Conservation (phyloP, 2,888 invertebrate genomes). For the Epirrhoe alternata region DNA sequence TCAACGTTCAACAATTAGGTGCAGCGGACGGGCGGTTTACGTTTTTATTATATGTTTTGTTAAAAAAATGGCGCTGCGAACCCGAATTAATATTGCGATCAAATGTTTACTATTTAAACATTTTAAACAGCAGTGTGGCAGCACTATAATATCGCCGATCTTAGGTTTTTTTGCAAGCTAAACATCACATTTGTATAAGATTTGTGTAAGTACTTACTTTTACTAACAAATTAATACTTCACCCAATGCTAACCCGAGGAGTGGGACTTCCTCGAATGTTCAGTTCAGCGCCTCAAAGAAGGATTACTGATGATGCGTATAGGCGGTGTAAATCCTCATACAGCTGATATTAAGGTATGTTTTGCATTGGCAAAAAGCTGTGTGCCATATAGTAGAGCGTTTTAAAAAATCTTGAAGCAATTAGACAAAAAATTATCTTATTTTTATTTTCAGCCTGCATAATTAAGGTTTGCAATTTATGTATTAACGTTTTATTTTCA, state of each 20-base stretch:
- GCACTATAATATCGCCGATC: no score
- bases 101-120: no score
- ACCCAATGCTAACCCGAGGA: background rate
- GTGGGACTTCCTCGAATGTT: background rate
- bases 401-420: background rate
- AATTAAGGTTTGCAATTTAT: background rate
- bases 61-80: no score
- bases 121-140: no score
- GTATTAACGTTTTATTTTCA: background rate
- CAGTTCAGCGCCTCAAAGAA: background rate
- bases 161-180: no score
- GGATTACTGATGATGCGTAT: background rate
- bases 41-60: no score
- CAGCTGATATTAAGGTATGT: conserved; percentile 89
- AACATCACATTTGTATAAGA: no score
- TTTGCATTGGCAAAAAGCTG: background rate
- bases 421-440: background rate
- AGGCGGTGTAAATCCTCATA: conserved; percentile 87
- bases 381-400: background rate
- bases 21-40: no score
- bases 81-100: no score
- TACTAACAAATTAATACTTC: background rate
- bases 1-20: no score
- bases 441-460: background rate
- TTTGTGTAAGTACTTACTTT: no score